Percentiles rank a stretch among this genome's conserved stretches.
Conservation (phyloP, 2,888 invertebrate species). For the Conistra vaccinii region DNA sequence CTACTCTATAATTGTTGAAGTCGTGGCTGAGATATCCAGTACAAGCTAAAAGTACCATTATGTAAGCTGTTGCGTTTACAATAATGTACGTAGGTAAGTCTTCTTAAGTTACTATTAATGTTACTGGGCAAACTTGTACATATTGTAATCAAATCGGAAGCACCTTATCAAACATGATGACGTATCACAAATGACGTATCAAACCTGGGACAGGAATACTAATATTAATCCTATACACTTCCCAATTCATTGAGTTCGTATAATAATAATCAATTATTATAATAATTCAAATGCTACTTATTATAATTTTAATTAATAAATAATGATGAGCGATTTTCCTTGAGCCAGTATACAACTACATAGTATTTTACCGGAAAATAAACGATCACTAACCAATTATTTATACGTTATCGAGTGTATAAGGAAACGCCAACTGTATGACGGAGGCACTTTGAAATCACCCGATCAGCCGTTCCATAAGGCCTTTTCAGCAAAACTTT, state of each 20-base stretch:
- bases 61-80: too few relatives aligned
- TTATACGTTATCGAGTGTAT: not conserved
- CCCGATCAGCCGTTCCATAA: not conserved
- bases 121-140: constrained; percentile 1
- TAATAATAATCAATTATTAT: constrained; percentile 8
- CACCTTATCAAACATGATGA: not conserved
- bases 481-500: not conserved
- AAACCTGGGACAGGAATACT: not conserved
- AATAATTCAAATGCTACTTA: not conserved
- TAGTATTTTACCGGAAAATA: constrained; percentile 13
- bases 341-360: not conserved
- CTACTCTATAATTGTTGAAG: not conserved
- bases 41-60: not conserved
- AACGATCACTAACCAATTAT: not conserved
- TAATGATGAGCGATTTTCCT: constrained; percentile 12
- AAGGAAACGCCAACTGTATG: not conserved
- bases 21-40: not conserved
- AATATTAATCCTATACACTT: not conserved
- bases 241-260: not conserved
- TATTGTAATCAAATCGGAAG: not conserved
- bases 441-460: not conserved
- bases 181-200: not conserved
- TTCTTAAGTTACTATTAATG: not conserved
- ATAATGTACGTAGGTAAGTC: not conserved
- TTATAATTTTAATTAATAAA: constrained; percentile 26